Conservation (phyloP, 2,797 vertebrate genomes). For the Semaprochilodus insignis region DNA sequence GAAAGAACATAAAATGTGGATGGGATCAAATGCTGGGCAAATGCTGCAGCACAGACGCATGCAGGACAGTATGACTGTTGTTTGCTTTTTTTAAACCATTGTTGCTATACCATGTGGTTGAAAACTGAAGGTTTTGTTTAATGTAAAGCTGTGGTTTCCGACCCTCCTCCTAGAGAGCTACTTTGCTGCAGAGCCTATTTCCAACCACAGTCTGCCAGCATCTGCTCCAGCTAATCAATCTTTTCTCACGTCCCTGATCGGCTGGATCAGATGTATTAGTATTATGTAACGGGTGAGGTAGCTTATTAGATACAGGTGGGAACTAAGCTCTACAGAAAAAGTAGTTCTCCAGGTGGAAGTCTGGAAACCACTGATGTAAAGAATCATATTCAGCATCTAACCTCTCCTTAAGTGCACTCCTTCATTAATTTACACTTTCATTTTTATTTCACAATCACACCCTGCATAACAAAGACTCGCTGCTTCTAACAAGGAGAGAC, state of each 20-base stretch:
- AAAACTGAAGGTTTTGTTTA: neutral
- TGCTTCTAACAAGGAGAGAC: neutral
- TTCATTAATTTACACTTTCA: neutral
- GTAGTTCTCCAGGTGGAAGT: too few species aligned
- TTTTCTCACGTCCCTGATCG: too few species aligned
- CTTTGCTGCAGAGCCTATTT: too few species aligned
- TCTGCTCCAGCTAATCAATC: too few species aligned
- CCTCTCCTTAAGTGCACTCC: neutral
- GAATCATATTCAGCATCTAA: neutral
- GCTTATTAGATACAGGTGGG: too few species aligned
- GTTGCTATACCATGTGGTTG: neutral
- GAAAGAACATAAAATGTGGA: slow-evolving; percentile 29
- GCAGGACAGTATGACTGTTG: neutral
- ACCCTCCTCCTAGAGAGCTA: too few species aligned
- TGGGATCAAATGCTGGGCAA: neutral
- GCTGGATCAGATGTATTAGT: too few species aligned
- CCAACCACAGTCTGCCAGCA: too few species aligned
- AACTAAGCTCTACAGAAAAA: too few species aligned
- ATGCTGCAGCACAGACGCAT: neutral
- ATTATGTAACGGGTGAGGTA: too few species aligned
- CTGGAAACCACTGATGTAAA: neutral
- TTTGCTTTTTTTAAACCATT: neutral
- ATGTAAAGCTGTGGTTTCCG: too few species aligned
- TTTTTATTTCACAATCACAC: neutral
- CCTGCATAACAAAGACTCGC: neutral